phyloP scores from a whole-genome alignment of 2,888 invertebrate species.

The Nymphalis c-album region DNA sequence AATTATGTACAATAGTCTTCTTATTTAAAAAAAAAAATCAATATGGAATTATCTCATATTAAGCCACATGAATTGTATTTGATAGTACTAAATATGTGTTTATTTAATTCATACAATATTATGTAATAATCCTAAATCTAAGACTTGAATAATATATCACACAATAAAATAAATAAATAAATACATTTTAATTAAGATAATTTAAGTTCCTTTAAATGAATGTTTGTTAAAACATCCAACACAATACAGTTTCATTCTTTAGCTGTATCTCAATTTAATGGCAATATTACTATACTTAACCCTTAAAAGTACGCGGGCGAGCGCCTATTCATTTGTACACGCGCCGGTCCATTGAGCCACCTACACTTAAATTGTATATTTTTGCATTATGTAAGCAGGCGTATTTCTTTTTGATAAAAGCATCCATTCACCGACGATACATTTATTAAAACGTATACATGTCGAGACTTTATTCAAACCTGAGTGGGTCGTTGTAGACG shows the following conservation, averaged over 20 bases:
- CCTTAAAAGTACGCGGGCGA: constrained; percentile 53
- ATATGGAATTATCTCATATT: too few species aligned
- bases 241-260: constrained; percentile 16
- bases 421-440: constrained; percentile 75
- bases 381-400: constrained; percentile 64
- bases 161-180: too few species aligned
- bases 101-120: too few species aligned
- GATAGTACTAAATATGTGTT: too few species aligned
- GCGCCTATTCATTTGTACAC: constrained; percentile 57
- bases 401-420: constrained; percentile 71
- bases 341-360: constrained; percentile 60
- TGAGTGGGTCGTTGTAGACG: constrained; percentile 70
- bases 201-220: background rate
- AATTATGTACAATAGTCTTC: too few species aligned
- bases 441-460: constrained; percentile 78
- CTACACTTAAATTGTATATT: constrained; percentile 76
- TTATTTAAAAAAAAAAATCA: too few species aligned
- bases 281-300: constrained; percentile 53
- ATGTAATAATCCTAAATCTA: too few species aligned
- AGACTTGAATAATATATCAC: too few species aligned
- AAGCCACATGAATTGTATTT: too few species aligned
- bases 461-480: constrained; percentile 57
- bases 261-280: constrained; percentile 58
- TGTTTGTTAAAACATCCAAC: constrained; percentile 14
- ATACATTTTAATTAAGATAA: too few species aligned